Percentiles rank a stretch among this genome's conserved stretches.
These are phyloP conservation scores for Anarrhichthys ocellatus DNA, from an alignment of 2,113 vertebrate species.

Conservation along the genomic window DNA sequence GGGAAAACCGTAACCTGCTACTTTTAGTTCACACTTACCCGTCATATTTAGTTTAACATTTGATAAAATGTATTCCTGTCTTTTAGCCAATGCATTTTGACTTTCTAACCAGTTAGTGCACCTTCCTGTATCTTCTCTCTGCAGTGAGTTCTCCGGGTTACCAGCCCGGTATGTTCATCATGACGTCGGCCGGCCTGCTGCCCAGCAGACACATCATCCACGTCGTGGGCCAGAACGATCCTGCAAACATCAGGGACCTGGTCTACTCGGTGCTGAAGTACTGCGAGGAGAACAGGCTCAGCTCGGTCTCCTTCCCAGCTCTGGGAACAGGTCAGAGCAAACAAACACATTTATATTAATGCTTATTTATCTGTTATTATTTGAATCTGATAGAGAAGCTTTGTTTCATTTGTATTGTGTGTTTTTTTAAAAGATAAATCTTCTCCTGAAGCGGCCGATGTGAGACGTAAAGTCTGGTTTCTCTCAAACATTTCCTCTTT, in stretches of 20 bases:
- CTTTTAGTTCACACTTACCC: too few relatives aligned
- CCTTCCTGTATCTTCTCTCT: background rate
- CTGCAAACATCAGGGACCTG: slow-evolving; percentile 51
- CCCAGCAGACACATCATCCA: slow-evolving; percentile 87
- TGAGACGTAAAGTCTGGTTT: too few relatives aligned
- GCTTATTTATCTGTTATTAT: background rate
- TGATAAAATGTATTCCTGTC: too few relatives aligned
- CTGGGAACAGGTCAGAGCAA: slow-evolving; percentile 90
- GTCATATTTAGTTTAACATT: too few relatives aligned
- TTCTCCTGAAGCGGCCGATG: too few relatives aligned
- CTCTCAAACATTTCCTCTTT: background rate
- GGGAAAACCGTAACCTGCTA: too few relatives aligned
- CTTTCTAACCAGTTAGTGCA: too few relatives aligned
- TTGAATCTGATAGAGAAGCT: background rate
- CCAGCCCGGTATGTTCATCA: slow-evolving; percentile 70
- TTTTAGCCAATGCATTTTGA: too few relatives aligned
- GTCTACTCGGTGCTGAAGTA: slow-evolving; percentile 78
- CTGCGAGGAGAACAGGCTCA: slow-evolving; percentile 81
- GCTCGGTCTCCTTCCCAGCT: slow-evolving; percentile 88
- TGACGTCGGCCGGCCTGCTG: slow-evolving; percentile 85
- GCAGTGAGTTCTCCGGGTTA: slow-evolving; percentile 64
- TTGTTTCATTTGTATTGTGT: background rate
- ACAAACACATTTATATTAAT: background rate
- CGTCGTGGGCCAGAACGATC: slow-evolving; percentile 62
- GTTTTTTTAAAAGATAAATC: background rate